Conservation (phyloP, 2,888 invertebrate genomes). For the Nebria brevicollis region DNA sequence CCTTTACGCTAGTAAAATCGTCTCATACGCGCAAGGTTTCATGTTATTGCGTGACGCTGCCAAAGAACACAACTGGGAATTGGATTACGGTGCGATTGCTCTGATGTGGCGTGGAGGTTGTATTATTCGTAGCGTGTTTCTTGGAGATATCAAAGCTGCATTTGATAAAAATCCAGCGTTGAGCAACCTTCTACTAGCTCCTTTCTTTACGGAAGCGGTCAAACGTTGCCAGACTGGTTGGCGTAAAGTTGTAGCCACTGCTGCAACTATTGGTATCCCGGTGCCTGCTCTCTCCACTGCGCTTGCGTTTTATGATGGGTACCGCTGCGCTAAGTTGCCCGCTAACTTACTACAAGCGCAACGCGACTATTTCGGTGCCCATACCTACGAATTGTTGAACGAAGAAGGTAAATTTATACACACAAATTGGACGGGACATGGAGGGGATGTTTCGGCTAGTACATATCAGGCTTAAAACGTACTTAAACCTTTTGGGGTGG, state of each 20-base stretch:
- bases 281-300: slow-evolving; percentile 94
- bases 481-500: slow-evolving; percentile 30
- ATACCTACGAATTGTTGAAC: slow-evolving; percentile 92
- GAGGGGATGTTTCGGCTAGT: slow-evolving; percentile 94
- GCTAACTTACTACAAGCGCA: slow-evolving; percentile 97
- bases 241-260: slow-evolving; percentile 82
- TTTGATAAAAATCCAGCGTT: slow-evolving; percentile 89
- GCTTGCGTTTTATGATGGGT: slow-evolving; percentile 97
- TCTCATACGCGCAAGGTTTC: slow-evolving; percentile 98
- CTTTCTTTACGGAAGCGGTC: slow-evolving; percentile 91
- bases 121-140: slow-evolving; percentile 91
- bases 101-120: slow-evolving; percentile 99
- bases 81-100: slow-evolving; percentile 98
- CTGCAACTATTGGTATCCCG: slow-evolving; percentile 85
- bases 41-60: slow-evolving; percentile 96
- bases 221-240: slow-evolving; percentile 83
- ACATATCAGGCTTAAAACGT: slow-evolving; percentile 80
- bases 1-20: slow-evolving; percentile 96
- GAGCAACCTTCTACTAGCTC: slow-evolving; percentile 88
- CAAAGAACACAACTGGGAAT: slow-evolving; percentile 88
- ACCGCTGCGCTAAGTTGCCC: slow-evolving; percentile 84
- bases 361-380: slow-evolving; percentile 98
- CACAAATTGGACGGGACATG: slow-evolving; percentile 99
- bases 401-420: slow-evolving; percentile 92
- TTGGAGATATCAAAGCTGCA: slow-evolving; percentile 92